These are phyloP conservation scores for Clarias gariepinus DNA, from an alignment of 2,113 vertebrate genomes.

Conservation along the genomic window DNA sequence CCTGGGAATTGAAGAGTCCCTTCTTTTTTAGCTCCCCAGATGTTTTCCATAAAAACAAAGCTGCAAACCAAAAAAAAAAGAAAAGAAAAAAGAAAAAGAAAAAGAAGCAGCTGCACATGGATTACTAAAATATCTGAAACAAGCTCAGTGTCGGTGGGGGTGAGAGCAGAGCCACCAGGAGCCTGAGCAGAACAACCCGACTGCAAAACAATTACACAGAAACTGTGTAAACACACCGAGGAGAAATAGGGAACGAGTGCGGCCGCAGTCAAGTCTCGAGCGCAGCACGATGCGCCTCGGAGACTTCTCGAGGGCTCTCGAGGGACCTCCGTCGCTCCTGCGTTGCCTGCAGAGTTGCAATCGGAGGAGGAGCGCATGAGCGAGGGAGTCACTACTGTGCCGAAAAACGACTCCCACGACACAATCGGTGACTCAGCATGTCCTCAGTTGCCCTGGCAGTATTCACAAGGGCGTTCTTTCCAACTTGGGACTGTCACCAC, in stretches of 20 bases:
- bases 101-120: conserved; percentile 12
- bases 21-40: conserved; percentile 6
- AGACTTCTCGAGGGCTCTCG: conserved; percentile 42
- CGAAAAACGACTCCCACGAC: conserved; percentile 50
- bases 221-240: conserved; percentile 25
- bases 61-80: neutral
- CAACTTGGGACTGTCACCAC: conserved; percentile 45
- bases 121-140: conserved; percentile 15
- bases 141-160: neutral
- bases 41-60: conserved; percentile 22
- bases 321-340: conserved; percentile 32
- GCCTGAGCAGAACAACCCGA: neutral
- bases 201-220: conserved; percentile 28
- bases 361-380: conserved; percentile 32
- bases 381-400: conserved; percentile 14
- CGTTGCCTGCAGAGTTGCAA: conserved; percentile 17
- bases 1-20: neutral
- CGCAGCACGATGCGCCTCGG: conserved; percentile 22
- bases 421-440: conserved; percentile 67
- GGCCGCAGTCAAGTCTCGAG: conserved; percentile 36
- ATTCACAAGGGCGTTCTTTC: conserved; percentile 26
- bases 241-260: conserved; percentile 20
- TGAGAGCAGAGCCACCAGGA: neutral
- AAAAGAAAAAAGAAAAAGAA: neutral
- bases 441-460: conserved; percentile 17